Base-by-base conservation (phyloP, 2,797 vertebrate genomes). In the Anabacerthia variegaticeps region DNA sequence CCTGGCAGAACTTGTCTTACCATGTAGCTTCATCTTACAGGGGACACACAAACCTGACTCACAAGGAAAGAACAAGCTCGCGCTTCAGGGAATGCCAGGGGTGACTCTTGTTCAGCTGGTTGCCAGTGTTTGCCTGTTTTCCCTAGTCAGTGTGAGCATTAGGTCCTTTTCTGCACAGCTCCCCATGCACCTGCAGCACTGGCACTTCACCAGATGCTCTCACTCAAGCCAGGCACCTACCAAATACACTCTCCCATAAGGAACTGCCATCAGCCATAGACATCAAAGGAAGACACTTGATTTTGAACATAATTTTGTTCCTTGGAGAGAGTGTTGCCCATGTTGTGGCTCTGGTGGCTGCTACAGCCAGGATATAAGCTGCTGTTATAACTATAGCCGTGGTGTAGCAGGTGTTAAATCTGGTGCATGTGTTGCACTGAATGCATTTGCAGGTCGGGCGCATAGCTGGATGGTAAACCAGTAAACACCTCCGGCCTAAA, bases 401-500 rank as follows among this genome's bases (percentile, higher is more conserved):
- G 41, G 56, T 49, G 65, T 30, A 44, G 61, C 65, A 75, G 68
- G 46, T 89, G 54, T 51, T 85, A 62, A 77, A 88, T 44, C 8
- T 52, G n/a, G 55, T 24, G 37, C 36, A 3, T 23, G 37, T 20
- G 20, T 58, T 86, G 36, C 73, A 51, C 34, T 65, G 68, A 91
- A 68, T 15, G 4, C 24, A 54, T 76, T 28, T 80, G 82, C 72
- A 92, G 72, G 36, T 32, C 68, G 56, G 36, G 11, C 86, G 77
- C 74, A 12, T 88, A 77, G 54, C 85, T 96, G 68, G 69, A 63
- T 92, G 44, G 59, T 79, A 88, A 92, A 96, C 73, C 12, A 30
- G 15, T 72, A 86, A 93, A 76, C 74, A 96, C 94, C 89, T 96
- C 84, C 79, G 91, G 76, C 95, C 79, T 86, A 93, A 91, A 96